Percentiles rank a stretch among this genome's conserved stretches.
Conservation (phyloP, 1,140 invertebrate species). For the Drosophila pseudoananassae region DNA sequence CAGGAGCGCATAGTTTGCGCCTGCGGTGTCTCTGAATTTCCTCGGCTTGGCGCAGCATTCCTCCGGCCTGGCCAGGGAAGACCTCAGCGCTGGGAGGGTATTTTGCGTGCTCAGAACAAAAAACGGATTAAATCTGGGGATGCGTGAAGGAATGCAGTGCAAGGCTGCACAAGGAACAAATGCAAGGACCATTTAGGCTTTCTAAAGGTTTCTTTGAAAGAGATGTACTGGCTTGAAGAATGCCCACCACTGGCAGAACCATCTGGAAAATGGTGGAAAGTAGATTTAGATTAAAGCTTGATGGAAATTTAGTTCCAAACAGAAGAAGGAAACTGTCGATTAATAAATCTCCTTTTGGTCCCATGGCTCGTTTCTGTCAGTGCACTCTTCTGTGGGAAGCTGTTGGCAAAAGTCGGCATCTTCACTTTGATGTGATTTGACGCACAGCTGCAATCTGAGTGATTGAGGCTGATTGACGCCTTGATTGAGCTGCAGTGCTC, state of each 20-base stretch:
- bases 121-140: slow-evolving; percentile 53
- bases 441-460: slow-evolving; percentile 14
- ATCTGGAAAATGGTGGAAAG: not conserved
- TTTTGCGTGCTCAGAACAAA: slow-evolving; percentile 42
- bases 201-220: not conserved
- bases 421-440: slow-evolving; percentile 8
- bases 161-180: not conserved
- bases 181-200: not conserved
- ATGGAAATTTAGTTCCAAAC: too few species aligned
- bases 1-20: slow-evolving; percentile 16
- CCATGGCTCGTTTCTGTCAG: not conserved
- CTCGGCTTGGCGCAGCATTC: slow-evolving; percentile 5
- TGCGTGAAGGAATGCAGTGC: slow-evolving; percentile 56
- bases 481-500: not conserved
- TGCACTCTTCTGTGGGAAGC: not conserved
- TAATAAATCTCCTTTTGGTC: too few species aligned
- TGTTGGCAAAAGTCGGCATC: not conserved
- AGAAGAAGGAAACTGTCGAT: too few species aligned
- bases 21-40: slow-evolving; percentile 16
- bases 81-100: slow-evolving; percentile 5
- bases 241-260: not conserved
- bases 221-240: not conserved
- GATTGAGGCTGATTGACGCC: slow-evolving; percentile 8
- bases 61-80: slow-evolving; percentile 6
- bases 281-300: not conserved